Conservation (phyloP, 2,888 invertebrate species). For the Lasioglossum pauxillum region DNA sequence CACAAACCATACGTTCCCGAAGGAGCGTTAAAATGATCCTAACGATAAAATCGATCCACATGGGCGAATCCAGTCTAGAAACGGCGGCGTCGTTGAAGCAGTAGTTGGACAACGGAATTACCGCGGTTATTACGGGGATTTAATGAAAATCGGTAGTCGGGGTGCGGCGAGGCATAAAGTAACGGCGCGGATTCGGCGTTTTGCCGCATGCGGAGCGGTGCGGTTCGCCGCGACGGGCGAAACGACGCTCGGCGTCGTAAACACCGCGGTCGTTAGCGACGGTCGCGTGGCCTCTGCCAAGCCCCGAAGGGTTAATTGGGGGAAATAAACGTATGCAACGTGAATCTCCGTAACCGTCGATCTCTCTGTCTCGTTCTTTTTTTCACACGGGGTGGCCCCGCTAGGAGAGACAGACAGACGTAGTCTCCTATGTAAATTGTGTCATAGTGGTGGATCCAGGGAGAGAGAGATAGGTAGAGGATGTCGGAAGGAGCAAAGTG, state of each 20-base stretch:
- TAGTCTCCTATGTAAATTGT: slow-evolving; percentile 41
- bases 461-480: slow-evolving; percentile 13
- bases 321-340: slow-evolving; percentile 74
- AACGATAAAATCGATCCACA: neutral
- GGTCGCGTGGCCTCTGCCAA: slow-evolving; percentile 74
- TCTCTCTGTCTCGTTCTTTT: slow-evolving; percentile 45
- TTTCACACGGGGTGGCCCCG: slow-evolving; percentile 53
- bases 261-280: slow-evolving; percentile 80
- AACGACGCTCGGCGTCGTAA: slow-evolving; percentile 67
- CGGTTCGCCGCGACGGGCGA: slow-evolving; percentile 52
- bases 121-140: slow-evolving; percentile 6
- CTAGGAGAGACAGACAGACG: neutral
- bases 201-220: slow-evolving; percentile 32
- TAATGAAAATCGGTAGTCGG: slow-evolving; percentile 28
- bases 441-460: slow-evolving; percentile 33
- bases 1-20: neutral
- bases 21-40: neutral
- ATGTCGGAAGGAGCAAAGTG: slow-evolving; percentile 49
- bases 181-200: slow-evolving; percentile 26
- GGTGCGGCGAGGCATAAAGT: slow-evolving; percentile 9
- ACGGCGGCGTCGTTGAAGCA: neutral
- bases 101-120: neutral
- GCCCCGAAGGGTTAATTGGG: slow-evolving; percentile 83
- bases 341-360: slow-evolving; percentile 74
- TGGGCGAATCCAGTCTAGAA: neutral